These are phyloP conservation scores for Palythoa caribaeorum DNA, from an alignment of 92 coral and sea anemone genomes.

Conservation along the genomic window DNA sequence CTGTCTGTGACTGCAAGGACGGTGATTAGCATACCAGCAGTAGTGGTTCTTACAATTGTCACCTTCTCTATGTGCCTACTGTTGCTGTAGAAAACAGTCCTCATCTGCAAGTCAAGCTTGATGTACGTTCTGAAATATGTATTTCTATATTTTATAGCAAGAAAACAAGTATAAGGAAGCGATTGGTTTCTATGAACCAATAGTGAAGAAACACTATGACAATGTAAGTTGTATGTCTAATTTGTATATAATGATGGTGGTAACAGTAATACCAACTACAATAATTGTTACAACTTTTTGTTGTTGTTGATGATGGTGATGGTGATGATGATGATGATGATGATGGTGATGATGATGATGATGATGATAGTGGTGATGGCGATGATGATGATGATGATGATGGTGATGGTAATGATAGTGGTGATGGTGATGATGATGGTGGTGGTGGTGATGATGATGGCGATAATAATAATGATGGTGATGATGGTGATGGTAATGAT, in stretches of 20 bases:
- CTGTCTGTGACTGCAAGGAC: too few species aligned
- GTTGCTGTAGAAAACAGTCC: too few species aligned
- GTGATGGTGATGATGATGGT: not conserved
- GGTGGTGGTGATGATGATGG: too few species aligned
- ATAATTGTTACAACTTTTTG: too few species aligned
- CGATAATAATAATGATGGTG: not conserved
- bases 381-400: not conserved
- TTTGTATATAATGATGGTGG: too few species aligned
- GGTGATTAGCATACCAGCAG: too few species aligned
- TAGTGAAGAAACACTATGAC: constrained; percentile 97
- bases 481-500: not conserved
- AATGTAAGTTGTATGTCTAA: constrained; percentile 79
- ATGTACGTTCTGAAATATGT: not conserved
- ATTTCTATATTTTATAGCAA: constrained; percentile 41
- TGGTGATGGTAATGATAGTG: not conserved
- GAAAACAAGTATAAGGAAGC: constrained; percentile 99
- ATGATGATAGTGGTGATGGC: not conserved
- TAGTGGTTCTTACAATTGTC: too few species aligned
- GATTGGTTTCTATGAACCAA: constrained; percentile 97
- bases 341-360: not conserved
- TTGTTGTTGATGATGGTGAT: too few species aligned
- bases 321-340: not conserved
- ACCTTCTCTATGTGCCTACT: too few species aligned
- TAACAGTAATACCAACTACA: too few species aligned
- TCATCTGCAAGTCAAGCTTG: too few species aligned